Evolutionary conservation across 2,888 invertebrate species (phyloP), one percentile per base, ranked within the genome.

Genomic region (Lasiommata megera): DNA sequence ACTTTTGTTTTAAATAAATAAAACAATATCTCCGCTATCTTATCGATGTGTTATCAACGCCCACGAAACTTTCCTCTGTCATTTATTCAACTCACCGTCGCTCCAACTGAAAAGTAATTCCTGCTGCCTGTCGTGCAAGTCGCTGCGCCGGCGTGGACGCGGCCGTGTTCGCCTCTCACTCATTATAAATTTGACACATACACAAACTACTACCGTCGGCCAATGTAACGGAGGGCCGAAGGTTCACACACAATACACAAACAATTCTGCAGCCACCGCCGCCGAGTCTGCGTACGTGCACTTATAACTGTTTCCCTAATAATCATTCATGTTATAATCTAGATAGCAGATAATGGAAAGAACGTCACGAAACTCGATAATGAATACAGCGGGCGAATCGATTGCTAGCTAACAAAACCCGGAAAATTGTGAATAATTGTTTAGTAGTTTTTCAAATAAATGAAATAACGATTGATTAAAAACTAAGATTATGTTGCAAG

Each of bases 91-190:
- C 89, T 89, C 76, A 89, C 89, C 90, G 70, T 88, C 77, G 59
- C 77, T 84, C 89, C 90, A 90, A 62, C 83, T 78, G 52, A 83
- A 76, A 51, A 89, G 80, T 68, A 89, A 72, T 65, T 89, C 88
- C 74, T 87, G 87, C 37, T 76, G 78, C 63, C 80, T 84, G 60
- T 87, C 86, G 62, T 79, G 79, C 64, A 81, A 71, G 58, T 84
- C 87, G 76, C 87, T 84, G 56, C 84, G 83, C 58, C 85, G 80
- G 51, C 83, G 79, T 63, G 87, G 84, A 65, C 86, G 80, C 67
- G 83, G 78, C 68, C 85, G 79, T 58, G 72, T 69, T 61, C 75
- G 75, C 68, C 74, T 81, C 61, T 79, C 81, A 69, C 76, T 84
- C 88, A 89, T 88, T 65, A 63, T 79, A 73, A 65, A 44, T 12